A percentile compares a stretch with the other conserved stretches of the same genome.
Evolutionary conservation across 2,888 invertebrate species (phyloP).

Genomic region (Pseudanteris insignis): DNA sequence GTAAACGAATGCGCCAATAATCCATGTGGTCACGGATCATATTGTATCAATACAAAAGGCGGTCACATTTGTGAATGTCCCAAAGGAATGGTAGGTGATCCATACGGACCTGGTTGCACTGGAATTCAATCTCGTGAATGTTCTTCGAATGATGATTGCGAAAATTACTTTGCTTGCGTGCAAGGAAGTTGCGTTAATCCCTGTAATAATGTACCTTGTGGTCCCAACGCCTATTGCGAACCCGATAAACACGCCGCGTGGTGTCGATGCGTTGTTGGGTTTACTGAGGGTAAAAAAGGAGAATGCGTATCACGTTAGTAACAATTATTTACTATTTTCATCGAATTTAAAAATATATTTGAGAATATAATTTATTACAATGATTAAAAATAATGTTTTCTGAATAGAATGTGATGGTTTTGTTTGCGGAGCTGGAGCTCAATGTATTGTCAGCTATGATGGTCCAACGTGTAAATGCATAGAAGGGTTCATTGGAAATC

Average conservation of each 20-base stretch:
- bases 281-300: conserved; percentile 79
- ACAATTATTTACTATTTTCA: neutral
- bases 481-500: conserved; percentile 87
- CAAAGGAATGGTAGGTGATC: conserved; percentile 83
- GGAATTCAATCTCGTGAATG: conserved; percentile 74
- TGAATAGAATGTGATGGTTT: conserved; percentile 79
- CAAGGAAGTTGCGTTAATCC: conserved; percentile 84
- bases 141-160: conserved; percentile 78
- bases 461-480: conserved; percentile 91
- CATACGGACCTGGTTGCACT: conserved; percentile 82
- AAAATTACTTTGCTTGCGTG: conserved; percentile 80
- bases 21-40: conserved; percentile 88
- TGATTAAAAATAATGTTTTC: no score
- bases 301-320: conserved; percentile 83
- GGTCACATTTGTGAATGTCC: conserved; percentile 88
- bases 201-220: conserved; percentile 81
- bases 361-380: no score
- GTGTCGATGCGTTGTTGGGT: conserved; percentile 88
- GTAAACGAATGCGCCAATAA: conserved; percentile 86
- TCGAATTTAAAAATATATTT: no score
- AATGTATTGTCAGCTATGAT: conserved; percentile 83
- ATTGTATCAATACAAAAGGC: conserved; percentile 87
- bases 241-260: conserved; percentile 87
- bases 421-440: conserved; percentile 83
- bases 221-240: conserved; percentile 86